Conservation (phyloP, 2,113 vertebrate genomes). For the Ibidorhyncha struthersii region DNA sequence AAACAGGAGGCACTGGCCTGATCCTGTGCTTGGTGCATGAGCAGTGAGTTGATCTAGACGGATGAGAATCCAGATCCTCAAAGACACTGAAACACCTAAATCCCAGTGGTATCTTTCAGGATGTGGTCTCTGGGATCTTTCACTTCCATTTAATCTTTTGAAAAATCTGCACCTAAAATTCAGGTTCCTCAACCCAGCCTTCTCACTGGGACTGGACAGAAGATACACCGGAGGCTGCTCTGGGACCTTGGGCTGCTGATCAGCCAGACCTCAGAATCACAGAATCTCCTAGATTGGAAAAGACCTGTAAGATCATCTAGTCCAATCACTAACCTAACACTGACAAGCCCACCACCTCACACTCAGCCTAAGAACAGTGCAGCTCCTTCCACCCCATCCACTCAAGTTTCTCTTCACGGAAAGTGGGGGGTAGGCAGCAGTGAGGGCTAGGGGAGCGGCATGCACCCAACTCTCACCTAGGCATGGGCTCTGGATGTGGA, state of each 20-base stretch:
- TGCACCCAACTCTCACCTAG: not conserved
- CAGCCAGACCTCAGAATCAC: not conserved
- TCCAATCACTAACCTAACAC: too few species aligned
- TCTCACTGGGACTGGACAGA: not conserved
- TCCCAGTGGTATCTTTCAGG: not conserved
- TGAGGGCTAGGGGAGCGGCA: not conserved
- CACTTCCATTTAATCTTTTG: not conserved
- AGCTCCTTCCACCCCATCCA: not conserved
- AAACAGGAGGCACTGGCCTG: not conserved
- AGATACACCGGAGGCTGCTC: rapidly evolving
- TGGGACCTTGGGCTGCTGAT: not conserved
- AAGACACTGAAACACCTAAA: not conserved
- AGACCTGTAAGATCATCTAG: too few species aligned
- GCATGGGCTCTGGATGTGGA: not conserved
- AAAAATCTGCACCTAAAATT: not conserved
- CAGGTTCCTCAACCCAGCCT: not conserved
- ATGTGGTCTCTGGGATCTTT: not conserved
- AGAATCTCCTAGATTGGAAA: too few species aligned
- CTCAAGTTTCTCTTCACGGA: not conserved
- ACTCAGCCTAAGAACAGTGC: not conserved
- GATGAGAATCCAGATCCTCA: not conserved
- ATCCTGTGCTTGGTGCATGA: not conserved
- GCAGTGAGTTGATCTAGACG: not conserved
- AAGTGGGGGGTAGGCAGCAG: not conserved
- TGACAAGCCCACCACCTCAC: not conserved